Conservation (phyloP, 2,888 invertebrate genomes). For the Ectemnius cavifrons region DNA sequence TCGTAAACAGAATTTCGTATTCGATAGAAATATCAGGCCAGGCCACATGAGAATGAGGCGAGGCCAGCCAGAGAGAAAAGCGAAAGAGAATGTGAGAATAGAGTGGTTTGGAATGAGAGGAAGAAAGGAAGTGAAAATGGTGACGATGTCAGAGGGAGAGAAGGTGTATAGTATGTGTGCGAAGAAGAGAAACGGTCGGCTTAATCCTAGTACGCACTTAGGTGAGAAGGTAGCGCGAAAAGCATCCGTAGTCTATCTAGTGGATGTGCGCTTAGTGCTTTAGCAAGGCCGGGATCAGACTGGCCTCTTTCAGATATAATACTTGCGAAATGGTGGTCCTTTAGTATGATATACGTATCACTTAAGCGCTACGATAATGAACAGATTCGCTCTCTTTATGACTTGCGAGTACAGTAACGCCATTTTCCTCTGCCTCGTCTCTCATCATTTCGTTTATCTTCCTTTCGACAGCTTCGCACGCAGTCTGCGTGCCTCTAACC, state of each 20-base stretch:
- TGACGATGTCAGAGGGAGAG: not conserved
- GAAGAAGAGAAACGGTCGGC: conserved; percentile 43
- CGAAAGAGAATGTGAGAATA: not conserved
- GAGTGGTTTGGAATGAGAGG: not conserved
- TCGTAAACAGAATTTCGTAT: conserved; percentile 47
- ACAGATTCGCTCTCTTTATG: conserved; percentile 77
- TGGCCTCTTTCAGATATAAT: conserved; percentile 62
- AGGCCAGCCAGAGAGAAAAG: not conserved
- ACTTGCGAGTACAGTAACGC: conserved; percentile 71
- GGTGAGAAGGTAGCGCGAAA: conserved; percentile 53
- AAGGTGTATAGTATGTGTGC: conserved; percentile 15
- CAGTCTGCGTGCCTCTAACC: not conserved
- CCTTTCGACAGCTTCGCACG: conserved; percentile 13
- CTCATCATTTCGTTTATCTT: not conserved
- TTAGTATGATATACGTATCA: conserved; percentile 77
- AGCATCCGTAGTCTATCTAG: conserved; percentile 24
- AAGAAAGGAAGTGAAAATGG: not conserved
- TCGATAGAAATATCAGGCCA: conserved; percentile 17
- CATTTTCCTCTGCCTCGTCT: conserved; percentile 30
- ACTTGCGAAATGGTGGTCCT: conserved; percentile 72
- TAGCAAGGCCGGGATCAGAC: conserved; percentile 48
- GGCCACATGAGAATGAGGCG: not conserved
- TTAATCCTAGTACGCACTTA: conserved; percentile 63
- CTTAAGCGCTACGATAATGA: conserved; percentile 76
- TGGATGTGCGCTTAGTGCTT: conserved; percentile 12